Percentiles rank a stretch among this genome's conserved stretches.
Conservation (phyloP, 2,113 vertebrate species). For the Eudyptes chrysolophus region DNA sequence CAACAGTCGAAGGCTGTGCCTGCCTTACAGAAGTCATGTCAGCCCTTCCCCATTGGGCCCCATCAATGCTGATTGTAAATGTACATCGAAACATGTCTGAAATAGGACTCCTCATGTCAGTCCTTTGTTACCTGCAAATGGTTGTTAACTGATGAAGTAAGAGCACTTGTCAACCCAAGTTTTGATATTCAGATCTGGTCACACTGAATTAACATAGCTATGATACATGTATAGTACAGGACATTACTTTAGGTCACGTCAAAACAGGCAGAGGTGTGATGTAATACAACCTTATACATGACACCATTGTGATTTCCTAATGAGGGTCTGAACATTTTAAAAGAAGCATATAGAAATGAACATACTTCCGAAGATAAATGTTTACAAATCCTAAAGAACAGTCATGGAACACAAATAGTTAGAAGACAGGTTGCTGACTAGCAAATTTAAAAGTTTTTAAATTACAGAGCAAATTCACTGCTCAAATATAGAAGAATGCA, state of each 20-base stretch:
- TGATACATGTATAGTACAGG: background rate
- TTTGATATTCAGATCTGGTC: background rate
- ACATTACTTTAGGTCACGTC: background rate
- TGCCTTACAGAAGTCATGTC: background rate
- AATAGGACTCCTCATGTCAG: background rate
- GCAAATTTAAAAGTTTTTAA: background rate
- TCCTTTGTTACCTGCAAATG: background rate
- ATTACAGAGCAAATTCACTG: background rate
- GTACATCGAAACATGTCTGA: background rate
- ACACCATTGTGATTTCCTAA: background rate
- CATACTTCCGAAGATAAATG: background rate
- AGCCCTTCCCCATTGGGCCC: rapidly evolving
- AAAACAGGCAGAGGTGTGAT: background rate
- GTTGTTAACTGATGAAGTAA: background rate
- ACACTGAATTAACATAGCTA: background rate
- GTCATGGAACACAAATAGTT: background rate
- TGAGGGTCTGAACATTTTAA: background rate
- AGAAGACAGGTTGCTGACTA: background rate
- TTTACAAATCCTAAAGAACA: background rate
- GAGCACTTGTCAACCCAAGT: background rate
- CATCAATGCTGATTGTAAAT: background rate
- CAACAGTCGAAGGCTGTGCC: rapidly evolving
- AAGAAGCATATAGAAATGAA: background rate
- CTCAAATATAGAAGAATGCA: background rate
- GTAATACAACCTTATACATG: background rate